These are phyloP conservation scores for Prionailurus viverrinus DNA, from an alignment of 2,113 vertebrate genomes.

Conservation along the genomic window DNA sequence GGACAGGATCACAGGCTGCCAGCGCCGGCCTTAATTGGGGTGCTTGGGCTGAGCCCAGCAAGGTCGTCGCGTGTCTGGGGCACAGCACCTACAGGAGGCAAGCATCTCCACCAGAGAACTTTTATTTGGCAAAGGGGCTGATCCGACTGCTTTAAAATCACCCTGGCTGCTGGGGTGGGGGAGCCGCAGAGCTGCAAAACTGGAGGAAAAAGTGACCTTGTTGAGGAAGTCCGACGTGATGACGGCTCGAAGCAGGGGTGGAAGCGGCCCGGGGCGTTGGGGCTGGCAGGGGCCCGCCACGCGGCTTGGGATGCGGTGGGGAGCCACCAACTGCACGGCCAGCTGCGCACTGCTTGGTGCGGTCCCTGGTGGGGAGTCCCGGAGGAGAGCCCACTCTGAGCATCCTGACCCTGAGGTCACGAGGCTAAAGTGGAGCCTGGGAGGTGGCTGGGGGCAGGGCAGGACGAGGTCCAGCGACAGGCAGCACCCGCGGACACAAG, in stretches of 20 bases:
- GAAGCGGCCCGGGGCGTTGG: not conserved
- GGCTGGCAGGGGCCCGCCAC: not conserved
- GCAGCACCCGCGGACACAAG: not conserved
- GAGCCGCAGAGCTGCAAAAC: not conserved
- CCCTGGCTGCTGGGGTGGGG: not conserved
- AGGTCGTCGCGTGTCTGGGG: too few relatives aligned
- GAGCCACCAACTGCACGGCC: not conserved
- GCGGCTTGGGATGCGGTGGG: not conserved
- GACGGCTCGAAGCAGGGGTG: not conserved
- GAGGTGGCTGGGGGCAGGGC: not conserved
- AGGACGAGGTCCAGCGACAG: too few relatives aligned
- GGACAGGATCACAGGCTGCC: not conserved
- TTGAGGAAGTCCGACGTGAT: not conserved
- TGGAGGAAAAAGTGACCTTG: not conserved
- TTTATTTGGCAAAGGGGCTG: fast-evolving
- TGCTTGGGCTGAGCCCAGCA: not conserved
- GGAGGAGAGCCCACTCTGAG: not conserved
- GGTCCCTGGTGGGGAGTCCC: too few relatives aligned
- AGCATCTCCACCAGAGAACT: too few relatives aligned
- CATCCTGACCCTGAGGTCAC: not conserved
- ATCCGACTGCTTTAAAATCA: not conserved
- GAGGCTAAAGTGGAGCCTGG: not conserved
- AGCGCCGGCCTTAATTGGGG: not conserved
- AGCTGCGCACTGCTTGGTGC: too few relatives aligned
- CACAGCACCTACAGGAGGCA: too few relatives aligned